These are phyloP conservation scores for Pteromalus puparum DNA, from an alignment of 1,140 invertebrate species.

Conservation along the genomic window DNA sequence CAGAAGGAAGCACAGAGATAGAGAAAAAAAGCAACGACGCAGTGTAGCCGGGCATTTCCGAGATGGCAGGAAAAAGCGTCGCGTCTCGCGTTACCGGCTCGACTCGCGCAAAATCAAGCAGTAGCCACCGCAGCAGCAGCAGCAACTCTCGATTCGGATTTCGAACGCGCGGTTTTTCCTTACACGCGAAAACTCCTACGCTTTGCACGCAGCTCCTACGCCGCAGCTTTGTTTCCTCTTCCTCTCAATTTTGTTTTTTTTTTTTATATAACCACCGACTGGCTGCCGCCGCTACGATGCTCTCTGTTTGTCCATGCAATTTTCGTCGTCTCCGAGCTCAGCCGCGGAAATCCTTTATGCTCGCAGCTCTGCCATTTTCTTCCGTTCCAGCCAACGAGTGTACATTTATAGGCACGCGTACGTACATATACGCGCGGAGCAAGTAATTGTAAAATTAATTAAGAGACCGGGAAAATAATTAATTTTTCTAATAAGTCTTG, in stretches of 20 bases:
- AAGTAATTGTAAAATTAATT: conserved; percentile 75
- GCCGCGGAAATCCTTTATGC: conserved; percentile 44
- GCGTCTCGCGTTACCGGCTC: conserved; percentile 45
- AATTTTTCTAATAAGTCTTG: conserved; percentile 76
- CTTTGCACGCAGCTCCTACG: background rate
- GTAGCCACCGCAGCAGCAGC: background rate
- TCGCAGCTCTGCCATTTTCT: background rate
- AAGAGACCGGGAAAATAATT: conserved; percentile 74
- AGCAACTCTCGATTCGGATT: conserved; percentile 44
- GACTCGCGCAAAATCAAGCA: conserved; percentile 37
- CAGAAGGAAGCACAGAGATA: conserved; percentile 51
- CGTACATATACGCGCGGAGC: conserved; percentile 54
- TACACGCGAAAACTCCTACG: conserved; percentile 19
- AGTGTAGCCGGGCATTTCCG: background rate
- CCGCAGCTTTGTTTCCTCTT: background rate
- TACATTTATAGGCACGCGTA: background rate
- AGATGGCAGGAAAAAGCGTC: background rate
- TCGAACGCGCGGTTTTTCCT: conserved; percentile 48
- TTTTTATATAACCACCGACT: background rate
- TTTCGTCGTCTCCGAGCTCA: conserved; percentile 16
- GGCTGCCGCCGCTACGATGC: too few species aligned
- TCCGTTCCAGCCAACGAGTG: background rate
- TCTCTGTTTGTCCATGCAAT: conserved; percentile 23
- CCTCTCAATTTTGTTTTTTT: conserved; percentile 3
- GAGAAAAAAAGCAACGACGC: conserved; percentile 12